Evolutionary conservation across 2,113 vertebrate genomes (phyloP).

Genomic region (Pachycephala philippinensis): DNA sequence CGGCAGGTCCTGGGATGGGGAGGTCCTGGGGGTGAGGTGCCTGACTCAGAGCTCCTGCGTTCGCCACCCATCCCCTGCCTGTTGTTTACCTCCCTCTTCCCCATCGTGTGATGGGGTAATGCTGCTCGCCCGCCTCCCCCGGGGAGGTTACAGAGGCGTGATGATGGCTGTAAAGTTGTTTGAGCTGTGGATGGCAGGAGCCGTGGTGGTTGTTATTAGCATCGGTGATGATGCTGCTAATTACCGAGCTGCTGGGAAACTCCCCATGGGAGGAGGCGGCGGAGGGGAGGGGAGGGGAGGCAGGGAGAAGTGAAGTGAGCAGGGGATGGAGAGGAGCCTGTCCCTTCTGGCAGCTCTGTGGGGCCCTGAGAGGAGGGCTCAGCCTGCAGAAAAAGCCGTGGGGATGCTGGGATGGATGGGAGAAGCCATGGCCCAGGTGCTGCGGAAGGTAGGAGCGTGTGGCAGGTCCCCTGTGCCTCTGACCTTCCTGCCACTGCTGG

Average conservation of each 20-base stretch:
- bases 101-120: not conserved
- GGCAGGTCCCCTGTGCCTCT: not conserved
- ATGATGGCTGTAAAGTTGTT: constrained; percentile 4
- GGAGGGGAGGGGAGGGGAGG: not conserved
- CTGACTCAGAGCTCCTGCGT: not conserved
- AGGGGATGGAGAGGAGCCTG: constrained; percentile 30
- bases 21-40: not conserved
- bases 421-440: constrained; percentile 21
- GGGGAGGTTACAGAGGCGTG: constrained; percentile 25
- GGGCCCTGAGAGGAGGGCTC: not conserved
- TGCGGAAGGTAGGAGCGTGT: constrained; percentile 28
- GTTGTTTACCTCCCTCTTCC: not conserved
- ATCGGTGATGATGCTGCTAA: constrained; percentile 35
- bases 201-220: constrained; percentile 45
- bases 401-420: constrained; percentile 44
- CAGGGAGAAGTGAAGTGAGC: not conserved
- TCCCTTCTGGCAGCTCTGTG: not conserved
- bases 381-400: not conserved
- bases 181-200: constrained; percentile 19
- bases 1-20: not conserved
- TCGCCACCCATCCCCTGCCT: not conserved
- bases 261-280: constrained; percentile 48
- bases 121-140: not conserved
- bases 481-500: not conserved
- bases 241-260: constrained; percentile 56